phyloP scores from a whole-genome alignment of 1,140 invertebrate species.

The Babylonia areolata region DNA sequence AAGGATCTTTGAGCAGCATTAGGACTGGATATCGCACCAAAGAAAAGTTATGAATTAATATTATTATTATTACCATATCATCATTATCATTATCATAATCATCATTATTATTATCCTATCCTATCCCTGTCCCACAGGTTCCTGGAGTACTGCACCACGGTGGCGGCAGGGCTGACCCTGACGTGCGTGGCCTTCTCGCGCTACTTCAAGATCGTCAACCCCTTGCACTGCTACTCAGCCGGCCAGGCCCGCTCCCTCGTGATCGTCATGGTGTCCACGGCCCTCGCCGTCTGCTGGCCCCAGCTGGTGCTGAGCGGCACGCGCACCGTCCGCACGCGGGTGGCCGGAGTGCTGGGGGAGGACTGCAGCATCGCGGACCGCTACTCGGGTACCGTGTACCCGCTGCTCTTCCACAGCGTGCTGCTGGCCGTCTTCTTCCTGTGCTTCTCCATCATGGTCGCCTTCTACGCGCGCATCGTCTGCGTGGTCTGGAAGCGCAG shows the following conservation, averaged over 20 bases:
- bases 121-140: constrained; percentile 8
- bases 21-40: too few species aligned
- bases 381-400: constrained; percentile 25
- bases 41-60: too few species aligned
- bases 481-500: constrained; percentile 39
- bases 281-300: constrained; percentile 40
- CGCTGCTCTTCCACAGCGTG: constrained; percentile 38
- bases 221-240: constrained; percentile 30
- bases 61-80: too few species aligned
- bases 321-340: constrained; percentile 37
- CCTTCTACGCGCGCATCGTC: constrained; percentile 41
- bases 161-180: constrained; percentile 36
- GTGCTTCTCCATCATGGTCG: constrained; percentile 35
- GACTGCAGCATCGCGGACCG: constrained; percentile 42
- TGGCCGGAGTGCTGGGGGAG: constrained; percentile 35
- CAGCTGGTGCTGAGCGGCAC: constrained; percentile 40
- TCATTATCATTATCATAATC: too few species aligned
- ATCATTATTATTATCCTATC: too few species aligned
- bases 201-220: constrained; percentile 42
- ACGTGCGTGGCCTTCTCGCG: constrained; percentile 40
- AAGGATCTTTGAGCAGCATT: too few species aligned
- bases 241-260: constrained; percentile 38
- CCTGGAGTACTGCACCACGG: constrained; percentile 24
- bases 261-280: constrained; percentile 34
- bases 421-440: constrained; percentile 35